Evolutionary conservation across 2,113 vertebrate species (phyloP).

Genomic region (Sylvilagus bachmani): DNA sequence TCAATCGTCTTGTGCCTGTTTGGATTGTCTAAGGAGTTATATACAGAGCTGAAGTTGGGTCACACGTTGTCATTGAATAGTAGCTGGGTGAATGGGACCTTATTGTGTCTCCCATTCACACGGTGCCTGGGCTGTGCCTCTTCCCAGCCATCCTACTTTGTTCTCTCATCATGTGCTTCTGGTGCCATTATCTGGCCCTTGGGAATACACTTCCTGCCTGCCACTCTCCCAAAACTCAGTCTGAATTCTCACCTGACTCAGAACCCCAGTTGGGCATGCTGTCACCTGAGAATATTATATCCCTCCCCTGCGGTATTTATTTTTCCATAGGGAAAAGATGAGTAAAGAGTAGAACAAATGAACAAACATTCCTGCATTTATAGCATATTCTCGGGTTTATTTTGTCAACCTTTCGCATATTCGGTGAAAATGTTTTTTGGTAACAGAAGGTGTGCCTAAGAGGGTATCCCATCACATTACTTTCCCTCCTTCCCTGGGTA

Average conservation of each 20-base stretch:
- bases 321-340: neutral
- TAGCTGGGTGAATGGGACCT: conserved; percentile 41
- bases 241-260: neutral
- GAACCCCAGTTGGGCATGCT: neutral
- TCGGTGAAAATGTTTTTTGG: neutral
- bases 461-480: neutral
- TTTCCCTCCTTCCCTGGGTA: neutral
- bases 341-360: neutral
- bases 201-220: neutral
- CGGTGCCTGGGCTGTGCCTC: neutral
- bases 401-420: neutral
- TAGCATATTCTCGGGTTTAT: neutral
- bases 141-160: neutral
- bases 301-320: neutral
- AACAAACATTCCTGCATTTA: neutral
- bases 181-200: neutral
- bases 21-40: conserved; percentile 57
- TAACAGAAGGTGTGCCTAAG: neutral
- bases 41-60: neutral
- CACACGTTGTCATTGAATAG: conserved; percentile 39
- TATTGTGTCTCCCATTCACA: conserved; percentile 20
- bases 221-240: neutral
- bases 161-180: conserved; percentile 43
- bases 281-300: neutral
- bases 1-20: neutral